phyloP scores from a whole-genome alignment of 2,113 vertebrate genomes.

The Leuciscus idus region DNA sequence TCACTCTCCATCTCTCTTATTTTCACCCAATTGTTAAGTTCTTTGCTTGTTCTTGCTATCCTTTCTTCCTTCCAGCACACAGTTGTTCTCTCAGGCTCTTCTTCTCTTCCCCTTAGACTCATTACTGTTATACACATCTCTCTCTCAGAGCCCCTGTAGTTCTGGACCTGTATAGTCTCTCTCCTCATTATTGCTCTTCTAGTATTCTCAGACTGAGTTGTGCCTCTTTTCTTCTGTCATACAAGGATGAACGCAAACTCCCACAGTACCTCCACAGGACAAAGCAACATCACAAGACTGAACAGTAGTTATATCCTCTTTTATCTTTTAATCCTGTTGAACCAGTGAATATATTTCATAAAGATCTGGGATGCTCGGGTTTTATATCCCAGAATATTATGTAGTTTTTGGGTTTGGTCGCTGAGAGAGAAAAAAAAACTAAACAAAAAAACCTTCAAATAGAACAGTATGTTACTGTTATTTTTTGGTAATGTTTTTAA shows the following conservation, averaged over 20 bases:
- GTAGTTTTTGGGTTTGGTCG: neutral
- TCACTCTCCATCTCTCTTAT: constrained; percentile 18
- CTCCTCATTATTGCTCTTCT: constrained; percentile 41
- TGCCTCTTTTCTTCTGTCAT: neutral
- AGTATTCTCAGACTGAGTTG: constrained; percentile 10
- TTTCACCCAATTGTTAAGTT: constrained; percentile 20
- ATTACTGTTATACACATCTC: constrained; percentile 46
- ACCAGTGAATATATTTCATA: neutral
- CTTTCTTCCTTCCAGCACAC: constrained; percentile 18
- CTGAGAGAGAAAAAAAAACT: neutral
- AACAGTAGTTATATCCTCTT: neutral
- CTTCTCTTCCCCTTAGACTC: constrained; percentile 49
- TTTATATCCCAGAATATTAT: neutral
- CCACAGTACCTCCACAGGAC: constrained; percentile 2
- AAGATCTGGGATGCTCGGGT: neutral
- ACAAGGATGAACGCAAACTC: constrained; percentile 19
- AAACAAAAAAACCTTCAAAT: no score
- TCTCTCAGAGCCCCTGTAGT: constrained; percentile 8
- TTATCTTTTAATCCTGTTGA: neutral
- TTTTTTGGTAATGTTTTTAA: neutral
- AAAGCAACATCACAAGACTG: neutral
- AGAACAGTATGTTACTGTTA: no score
- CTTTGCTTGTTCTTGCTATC: neutral
- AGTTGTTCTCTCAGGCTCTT: constrained; percentile 24
- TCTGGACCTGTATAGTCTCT: constrained; percentile 37